Conservation (phyloP, 2,888 invertebrate genomes). For the Hydropsyche betteni region DNA sequence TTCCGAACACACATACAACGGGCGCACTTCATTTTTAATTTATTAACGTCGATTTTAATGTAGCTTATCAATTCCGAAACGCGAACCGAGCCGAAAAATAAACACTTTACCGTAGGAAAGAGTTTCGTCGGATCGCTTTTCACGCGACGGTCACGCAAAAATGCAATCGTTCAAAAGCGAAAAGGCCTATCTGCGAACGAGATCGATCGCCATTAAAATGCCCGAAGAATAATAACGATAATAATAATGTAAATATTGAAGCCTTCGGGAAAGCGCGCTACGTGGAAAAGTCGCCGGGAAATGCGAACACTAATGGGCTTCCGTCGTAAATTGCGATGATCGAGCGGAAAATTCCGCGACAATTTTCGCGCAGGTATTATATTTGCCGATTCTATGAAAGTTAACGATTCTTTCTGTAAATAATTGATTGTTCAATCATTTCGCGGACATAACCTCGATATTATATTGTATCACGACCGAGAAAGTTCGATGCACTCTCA, state of each 20-base stretch:
- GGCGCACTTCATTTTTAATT: constrained; percentile 21
- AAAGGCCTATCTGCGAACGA: not conserved
- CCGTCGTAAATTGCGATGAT: constrained; percentile 12
- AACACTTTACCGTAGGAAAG: not conserved
- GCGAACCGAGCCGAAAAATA: not conserved
- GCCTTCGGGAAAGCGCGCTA: not conserved
- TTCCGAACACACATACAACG: not conserved
- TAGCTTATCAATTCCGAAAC: constrained; percentile 33
- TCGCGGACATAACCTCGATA: too few species aligned
- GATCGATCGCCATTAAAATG: constrained; percentile 21
- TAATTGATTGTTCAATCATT: too few species aligned
- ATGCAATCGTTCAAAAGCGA: constrained; percentile 31
- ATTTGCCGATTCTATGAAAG: too few species aligned
- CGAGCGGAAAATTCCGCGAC: not conserved
- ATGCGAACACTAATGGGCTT: constrained; percentile 6
- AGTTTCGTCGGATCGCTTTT: constrained; percentile 3
- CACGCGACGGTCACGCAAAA: constrained; percentile 31
- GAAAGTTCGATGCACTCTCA: not conserved
- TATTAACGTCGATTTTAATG: constrained; percentile 32
- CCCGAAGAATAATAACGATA: not conserved
- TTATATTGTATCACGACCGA: too few species aligned
- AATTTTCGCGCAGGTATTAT: not conserved
- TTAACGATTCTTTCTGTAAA: too few species aligned
- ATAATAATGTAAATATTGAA: constrained; percentile 22
- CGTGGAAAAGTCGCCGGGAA: not conserved